phyloP scores from a whole-genome alignment of 2,797 vertebrate genomes.

The Enteromius mattozi region DNA sequence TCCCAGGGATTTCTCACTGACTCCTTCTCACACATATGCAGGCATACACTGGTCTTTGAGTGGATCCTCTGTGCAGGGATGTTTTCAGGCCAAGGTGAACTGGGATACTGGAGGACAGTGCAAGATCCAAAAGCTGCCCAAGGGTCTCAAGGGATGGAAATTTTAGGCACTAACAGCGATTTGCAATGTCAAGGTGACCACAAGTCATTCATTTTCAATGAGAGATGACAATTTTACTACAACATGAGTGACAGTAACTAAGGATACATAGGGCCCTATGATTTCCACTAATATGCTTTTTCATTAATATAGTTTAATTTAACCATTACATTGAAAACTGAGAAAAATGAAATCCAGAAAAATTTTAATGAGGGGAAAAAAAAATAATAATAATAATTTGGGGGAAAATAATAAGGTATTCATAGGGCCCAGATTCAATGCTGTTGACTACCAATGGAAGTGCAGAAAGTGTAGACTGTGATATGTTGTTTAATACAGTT shows the following conservation, averaged over 20 bases:
- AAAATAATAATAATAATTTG: too few species aligned
- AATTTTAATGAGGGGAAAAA: too few species aligned
- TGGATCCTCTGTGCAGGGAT: constrained; percentile 19
- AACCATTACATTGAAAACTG: too few species aligned
- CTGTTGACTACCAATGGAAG: not conserved
- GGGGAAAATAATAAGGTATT: too few species aligned
- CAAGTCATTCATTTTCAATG: not conserved
- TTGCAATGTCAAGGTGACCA: not conserved
- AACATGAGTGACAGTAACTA: not conserved
- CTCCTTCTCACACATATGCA: not conserved
- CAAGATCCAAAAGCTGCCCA: not conserved
- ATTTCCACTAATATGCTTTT: too few species aligned
- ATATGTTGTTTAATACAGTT: not conserved
- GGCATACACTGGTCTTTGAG: not conserved
- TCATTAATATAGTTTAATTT: too few species aligned
- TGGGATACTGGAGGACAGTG: constrained; percentile 28
- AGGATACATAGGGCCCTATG: not conserved
- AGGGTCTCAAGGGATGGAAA: constrained; percentile 6
- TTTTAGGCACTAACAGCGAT: not conserved
- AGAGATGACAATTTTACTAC: not conserved
- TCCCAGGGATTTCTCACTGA: constrained; percentile 11
- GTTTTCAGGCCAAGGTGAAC: constrained; percentile 62
- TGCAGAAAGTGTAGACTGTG: not conserved
- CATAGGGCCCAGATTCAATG: not conserved
- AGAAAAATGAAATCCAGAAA: too few species aligned